Evolutionary conservation across 1,140 invertebrate genomes (phyloP).

Genomic region (Pseudomyrmex sp.): DNA sequence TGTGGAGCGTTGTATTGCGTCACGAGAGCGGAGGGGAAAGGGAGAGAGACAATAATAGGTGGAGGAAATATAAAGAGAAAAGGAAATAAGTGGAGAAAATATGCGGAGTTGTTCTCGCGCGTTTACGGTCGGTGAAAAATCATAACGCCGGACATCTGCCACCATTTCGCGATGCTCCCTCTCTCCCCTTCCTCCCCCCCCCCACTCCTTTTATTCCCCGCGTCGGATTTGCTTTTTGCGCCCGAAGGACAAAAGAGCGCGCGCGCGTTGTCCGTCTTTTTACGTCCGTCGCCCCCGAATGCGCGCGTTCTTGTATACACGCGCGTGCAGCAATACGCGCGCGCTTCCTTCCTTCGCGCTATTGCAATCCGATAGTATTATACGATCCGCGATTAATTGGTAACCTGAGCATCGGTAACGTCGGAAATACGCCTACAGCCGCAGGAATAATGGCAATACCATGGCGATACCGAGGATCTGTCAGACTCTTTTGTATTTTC

Average conservation of each 20-base stretch:
- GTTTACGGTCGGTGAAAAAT: conserved; percentile 49
- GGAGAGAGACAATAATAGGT: background rate
- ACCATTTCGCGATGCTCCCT: conserved; percentile 18
- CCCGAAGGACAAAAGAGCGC: background rate
- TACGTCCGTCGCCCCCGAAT: background rate
- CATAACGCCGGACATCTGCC: conserved; percentile 45
- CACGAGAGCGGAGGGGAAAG: too few species aligned
- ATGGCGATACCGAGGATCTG: background rate
- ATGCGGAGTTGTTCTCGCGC: conserved; percentile 6
- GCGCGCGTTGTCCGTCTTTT: conserved; percentile 7
- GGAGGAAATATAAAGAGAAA: conserved; percentile 26
- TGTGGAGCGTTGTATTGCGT: background rate
- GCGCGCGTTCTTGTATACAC: background rate
- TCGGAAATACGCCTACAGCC: background rate
- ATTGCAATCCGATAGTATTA: conserved; percentile 31
- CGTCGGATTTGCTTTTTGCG: conserved; percentile 19
- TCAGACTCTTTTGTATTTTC: conserved; percentile 12
- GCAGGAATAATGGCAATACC: conserved; percentile 15
- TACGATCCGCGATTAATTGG: conserved; percentile 43
- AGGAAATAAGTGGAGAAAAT: conserved; percentile 6
- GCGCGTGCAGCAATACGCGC: background rate
- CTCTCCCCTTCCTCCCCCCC: background rate
- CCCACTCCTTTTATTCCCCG: conserved; percentile 1
- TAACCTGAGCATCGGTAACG: conserved; percentile 41
- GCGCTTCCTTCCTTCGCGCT: conserved; percentile 24